These are phyloP conservation scores for Diadromus collaris DNA, from an alignment of 2,888 invertebrate species.

Conservation along the genomic window DNA sequence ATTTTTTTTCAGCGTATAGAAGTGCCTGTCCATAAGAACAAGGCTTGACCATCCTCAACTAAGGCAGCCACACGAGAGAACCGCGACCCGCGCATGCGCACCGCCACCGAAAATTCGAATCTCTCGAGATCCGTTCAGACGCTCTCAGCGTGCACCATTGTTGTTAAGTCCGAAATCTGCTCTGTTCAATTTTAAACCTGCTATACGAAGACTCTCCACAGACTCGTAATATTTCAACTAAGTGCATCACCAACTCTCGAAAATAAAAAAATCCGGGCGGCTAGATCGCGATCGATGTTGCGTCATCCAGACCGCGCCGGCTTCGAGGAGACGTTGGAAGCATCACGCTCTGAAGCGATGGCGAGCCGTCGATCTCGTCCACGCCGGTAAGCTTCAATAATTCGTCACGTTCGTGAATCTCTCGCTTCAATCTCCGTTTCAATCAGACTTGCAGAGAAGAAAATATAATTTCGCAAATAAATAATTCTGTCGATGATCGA, in stretches of 20 bases:
- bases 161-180: no score
- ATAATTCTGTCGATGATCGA: conserved; percentile 48
- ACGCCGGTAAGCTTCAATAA: not conserved
- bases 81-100: not conserved
- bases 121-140: no score
- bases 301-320: not conserved
- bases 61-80: no score
- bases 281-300: not conserved
- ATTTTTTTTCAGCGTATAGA: no score
- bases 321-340: not conserved
- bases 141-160: no score
- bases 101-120: not conserved
- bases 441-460: no score
- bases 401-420: not conserved
- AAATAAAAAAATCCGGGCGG: not conserved
- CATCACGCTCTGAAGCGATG: not conserved
- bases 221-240: not conserved
- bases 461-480: not conserved
- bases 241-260: not conserved
- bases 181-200: not conserved
- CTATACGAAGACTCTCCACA: not conserved
- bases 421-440: not conserved
- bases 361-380: not conserved
- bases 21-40: no score
- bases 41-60: no score